A percentile compares a stretch with the other conserved stretches of the same genome.
Conservation (phyloP, 2,888 invertebrate species). For the Agelastica alni region DNA sequence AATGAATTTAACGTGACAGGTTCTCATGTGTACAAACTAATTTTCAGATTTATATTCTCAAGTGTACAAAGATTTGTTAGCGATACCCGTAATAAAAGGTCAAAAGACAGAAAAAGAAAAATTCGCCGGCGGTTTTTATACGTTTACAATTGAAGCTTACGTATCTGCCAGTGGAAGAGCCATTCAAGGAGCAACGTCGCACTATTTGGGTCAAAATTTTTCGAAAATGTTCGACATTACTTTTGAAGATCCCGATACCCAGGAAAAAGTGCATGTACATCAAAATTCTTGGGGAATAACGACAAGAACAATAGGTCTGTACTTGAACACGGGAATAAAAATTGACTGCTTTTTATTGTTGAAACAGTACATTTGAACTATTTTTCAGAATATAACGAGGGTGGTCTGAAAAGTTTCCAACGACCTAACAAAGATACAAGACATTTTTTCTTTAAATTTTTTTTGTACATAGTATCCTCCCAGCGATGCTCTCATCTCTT, state of each 20-base stretch:
- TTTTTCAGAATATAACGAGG: no score
- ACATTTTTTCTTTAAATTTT: no score
- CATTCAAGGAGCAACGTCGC: constrained; percentile 96
- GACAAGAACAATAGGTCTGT: constrained; percentile 86
- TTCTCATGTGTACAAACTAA: neutral
- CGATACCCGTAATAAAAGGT: constrained; percentile 94
- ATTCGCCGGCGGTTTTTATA: constrained; percentile 97
- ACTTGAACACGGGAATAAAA: no score
- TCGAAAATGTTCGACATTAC: constrained; percentile 99
- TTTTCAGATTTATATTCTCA: constrained; percentile 79
- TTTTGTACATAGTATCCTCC: no score
- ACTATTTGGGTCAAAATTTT: constrained; percentile 98
- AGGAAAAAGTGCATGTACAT: constrained; percentile 84
- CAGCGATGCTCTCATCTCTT: no score
- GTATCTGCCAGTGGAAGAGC: constrained; percentile 92
- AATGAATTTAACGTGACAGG: no score
- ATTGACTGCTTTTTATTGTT: no score
- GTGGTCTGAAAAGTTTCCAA: no score
- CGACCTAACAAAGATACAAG: no score
- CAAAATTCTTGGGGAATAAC: constrained; percentile 99
- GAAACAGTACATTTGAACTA: no score
- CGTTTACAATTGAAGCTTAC: constrained; percentile 96
- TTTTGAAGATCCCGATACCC: constrained; percentile 90
- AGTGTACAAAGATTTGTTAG: constrained; percentile 88
- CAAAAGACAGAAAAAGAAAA: constrained; percentile 98